These are phyloP conservation scores for Acestrorhynchus altus DNA, from an alignment of 2,797 vertebrate species.

Conservation along the genomic window DNA sequence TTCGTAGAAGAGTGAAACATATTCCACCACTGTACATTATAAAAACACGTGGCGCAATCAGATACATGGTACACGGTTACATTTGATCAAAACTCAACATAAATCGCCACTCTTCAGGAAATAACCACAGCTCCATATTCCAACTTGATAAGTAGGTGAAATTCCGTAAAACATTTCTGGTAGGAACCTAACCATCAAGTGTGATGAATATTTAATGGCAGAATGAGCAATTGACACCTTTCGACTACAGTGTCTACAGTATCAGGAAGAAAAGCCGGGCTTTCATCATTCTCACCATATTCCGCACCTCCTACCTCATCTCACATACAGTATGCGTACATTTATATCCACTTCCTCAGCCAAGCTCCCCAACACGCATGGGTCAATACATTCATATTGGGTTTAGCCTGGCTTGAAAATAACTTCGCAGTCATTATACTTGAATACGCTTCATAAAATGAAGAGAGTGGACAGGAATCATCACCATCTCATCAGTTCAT, in stretches of 20 bases:
- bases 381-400: slow-evolving; percentile 37
- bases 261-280: slow-evolving; percentile 52
- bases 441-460: background rate
- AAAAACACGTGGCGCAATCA: too few species aligned
- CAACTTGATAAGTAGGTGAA: slow-evolving; percentile 18
- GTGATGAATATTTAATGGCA: slow-evolving; percentile 44
- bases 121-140: slow-evolving; percentile 18
- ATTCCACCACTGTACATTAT: too few species aligned
- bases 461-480: background rate
- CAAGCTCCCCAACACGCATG: slow-evolving; percentile 46
- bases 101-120: slow-evolving; percentile 18
- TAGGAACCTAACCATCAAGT: slow-evolving; percentile 42
- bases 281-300: slow-evolving; percentile 62
- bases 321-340: slow-evolving; percentile 63
- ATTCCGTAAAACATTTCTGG: slow-evolving; percentile 45
- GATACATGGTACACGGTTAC: background rate
- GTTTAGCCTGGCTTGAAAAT: slow-evolving; percentile 35
- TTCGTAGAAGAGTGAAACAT: too few species aligned
- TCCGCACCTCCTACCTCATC: slow-evolving; percentile 62
- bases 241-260: slow-evolving; percentile 51
- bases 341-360: slow-evolving; percentile 57
- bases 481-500: background rate
- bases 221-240: slow-evolving; percentile 52
- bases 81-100: background rate
- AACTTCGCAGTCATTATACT: slow-evolving; percentile 15